A percentile compares a stretch with the other conserved stretches of the same genome.
phyloP scores from a whole-genome alignment of 2,888 invertebrate species.

The Netelia melanura region DNA sequence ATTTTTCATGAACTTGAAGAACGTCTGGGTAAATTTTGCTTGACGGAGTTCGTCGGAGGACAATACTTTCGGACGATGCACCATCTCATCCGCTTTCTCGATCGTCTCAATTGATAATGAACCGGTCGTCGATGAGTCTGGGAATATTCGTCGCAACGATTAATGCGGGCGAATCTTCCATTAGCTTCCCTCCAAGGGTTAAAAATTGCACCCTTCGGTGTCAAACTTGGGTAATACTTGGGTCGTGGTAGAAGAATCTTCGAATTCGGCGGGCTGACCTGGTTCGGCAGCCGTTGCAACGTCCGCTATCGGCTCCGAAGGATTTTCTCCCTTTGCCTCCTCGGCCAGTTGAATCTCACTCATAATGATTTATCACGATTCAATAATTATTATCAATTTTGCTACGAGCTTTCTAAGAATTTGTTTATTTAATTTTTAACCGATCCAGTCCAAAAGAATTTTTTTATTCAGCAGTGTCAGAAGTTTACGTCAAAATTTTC shows the following conservation, averaged over 20 bases:
- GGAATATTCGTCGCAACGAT: constrained; percentile 44
- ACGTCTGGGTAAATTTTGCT: constrained; percentile 71
- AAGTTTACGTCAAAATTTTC: too few relatives aligned
- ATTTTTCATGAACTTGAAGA: constrained; percentile 73
- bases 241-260: constrained; percentile 31
- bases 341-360: constrained; percentile 38
- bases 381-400: background rate
- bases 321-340: constrained; percentile 61
- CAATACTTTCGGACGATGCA: constrained; percentile 43
- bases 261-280: constrained; percentile 68
- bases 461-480: too few relatives aligned
- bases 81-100: constrained; percentile 56
- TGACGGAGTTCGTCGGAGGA: constrained; percentile 20
- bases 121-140: constrained; percentile 58
- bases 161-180: constrained; percentile 24
- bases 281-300: constrained; percentile 68
- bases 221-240: constrained; percentile 49
- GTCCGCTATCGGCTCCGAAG: constrained; percentile 70
- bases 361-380: constrained; percentile 38
- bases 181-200: too few relatives aligned
- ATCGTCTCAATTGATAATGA: constrained; percentile 55
- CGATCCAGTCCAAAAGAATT: too few relatives aligned
- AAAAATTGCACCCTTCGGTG: background rate
- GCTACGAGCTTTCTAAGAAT: background rate
- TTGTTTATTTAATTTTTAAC: constrained; percentile 1